Evolutionary conservation across 2,797 vertebrate species (phyloP).

Genomic region (Leuciscus waleckii): DNA sequence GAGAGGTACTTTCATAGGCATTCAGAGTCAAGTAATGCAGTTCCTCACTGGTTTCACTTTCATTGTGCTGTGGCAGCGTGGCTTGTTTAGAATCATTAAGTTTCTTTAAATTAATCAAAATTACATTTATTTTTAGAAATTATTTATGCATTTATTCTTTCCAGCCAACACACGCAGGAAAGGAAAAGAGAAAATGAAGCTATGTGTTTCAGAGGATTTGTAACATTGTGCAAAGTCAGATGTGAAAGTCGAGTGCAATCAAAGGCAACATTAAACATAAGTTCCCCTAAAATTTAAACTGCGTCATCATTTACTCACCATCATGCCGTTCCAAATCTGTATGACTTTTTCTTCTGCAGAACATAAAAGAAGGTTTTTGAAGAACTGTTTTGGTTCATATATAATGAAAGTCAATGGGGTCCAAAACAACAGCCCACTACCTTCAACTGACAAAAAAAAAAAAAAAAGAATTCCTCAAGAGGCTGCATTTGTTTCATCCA

Average conservation of each 20-base stretch:
- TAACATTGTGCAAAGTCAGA: not conserved
- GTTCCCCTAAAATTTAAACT: not conserved
- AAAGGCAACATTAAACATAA: not conserved
- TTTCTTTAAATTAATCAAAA: conserved; percentile 32
- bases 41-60: conserved; percentile 30
- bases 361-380: not conserved
- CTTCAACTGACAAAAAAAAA: not conserved
- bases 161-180: not conserved
- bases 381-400: not conserved
- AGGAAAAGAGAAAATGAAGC: not conserved
- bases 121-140: conserved; percentile 34
- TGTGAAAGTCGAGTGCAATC: not conserved
- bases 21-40: conserved; percentile 52
- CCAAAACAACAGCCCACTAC: not conserved
- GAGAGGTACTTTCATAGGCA: conserved; percentile 34
- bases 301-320: not conserved
- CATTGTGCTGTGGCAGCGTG: conserved; percentile 27
- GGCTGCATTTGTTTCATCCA: not conserved
- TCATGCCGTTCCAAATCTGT: not conserved
- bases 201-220: not conserved
- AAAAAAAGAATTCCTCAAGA: not conserved
- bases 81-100: not conserved
- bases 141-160: conserved; percentile 29
- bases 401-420: not conserved
- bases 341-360: not conserved